Base-by-base conservation (phyloP, 2,797 vertebrate species). In the Pipistrellus pipistrellus region DNA sequence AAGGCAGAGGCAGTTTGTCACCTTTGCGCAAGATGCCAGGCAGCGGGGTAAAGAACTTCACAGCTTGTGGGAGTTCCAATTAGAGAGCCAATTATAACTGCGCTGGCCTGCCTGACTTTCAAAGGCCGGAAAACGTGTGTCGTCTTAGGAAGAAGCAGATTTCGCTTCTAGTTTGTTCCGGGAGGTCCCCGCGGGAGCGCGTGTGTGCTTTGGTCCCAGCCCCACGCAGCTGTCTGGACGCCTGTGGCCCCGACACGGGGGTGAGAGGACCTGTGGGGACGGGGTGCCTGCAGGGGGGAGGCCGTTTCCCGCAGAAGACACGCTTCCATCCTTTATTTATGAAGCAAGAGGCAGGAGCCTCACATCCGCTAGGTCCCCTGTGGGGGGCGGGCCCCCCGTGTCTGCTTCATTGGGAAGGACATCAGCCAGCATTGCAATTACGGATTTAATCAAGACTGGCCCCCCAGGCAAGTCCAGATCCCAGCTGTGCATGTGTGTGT, bases 41-140 rank as follows among this genome's bases (percentile, higher is more conserved):
- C 62, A n/a, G 92, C 92, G 21, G 96, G 84, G 93, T 68, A 66
- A 93, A 87, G 92, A 92, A 94, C 68, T 94, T 81, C 88, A 96
- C 91, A 96, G 96, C 88, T 69, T 80, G 95, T 51, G 35, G 14
- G 96, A 97, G 96, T 41, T 96, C 96, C 95, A 96, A 97, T 97
- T 96, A 97, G 93, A 88, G 93, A 93, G 93, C 88, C 97, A 97
- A 88, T 96, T 92, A 80, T 84, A 97, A 97, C 77, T 90, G 57
- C 12, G 73, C 35, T 71, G 64, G 92, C 8, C 88, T 77, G 96
- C 96, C 87, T 84, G 95, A 83, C 83, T 92, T 80, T 82, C 95
- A 97, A 96, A 95, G 66, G 12, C 94, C 95, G 78, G 95, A 72
- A 32, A 86, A 30, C 1, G 23, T 66, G 27, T 64, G 78, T 6